Conservation (phyloP, 2,113 vertebrate genomes). For the Caloenas nicobarica region DNA sequence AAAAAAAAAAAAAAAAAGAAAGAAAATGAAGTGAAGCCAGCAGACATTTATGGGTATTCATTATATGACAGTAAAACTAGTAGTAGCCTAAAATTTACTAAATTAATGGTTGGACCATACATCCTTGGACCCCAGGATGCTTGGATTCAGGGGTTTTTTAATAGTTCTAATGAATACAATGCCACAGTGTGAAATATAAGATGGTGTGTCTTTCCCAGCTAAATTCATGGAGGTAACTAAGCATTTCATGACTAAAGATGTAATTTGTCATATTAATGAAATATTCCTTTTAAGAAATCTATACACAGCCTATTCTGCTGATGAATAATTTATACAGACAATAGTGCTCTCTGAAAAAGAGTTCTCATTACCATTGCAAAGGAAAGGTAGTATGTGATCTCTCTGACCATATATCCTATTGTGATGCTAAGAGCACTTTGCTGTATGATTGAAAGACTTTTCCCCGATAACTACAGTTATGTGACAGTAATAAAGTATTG, state of each 20-base stretch:
- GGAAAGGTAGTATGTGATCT: not conserved
- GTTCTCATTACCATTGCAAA: not conserved
- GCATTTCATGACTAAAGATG: not conserved
- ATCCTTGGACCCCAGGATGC: not conserved
- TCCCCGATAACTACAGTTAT: not conserved
- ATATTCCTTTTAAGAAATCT: slow-evolving; percentile 40
- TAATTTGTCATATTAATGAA: slow-evolving; percentile 56
- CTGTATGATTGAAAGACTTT: not conserved
- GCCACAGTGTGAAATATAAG: not conserved
- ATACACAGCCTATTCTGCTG: not conserved
- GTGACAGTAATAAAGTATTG: not conserved
- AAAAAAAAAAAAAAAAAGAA: not conserved
- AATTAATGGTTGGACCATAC: not conserved
- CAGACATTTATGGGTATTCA: not conserved
- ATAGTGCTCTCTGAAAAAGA: not conserved
- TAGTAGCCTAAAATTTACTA: not conserved
- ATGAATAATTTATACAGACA: not conserved
- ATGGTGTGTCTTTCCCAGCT: not conserved
- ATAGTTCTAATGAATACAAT: not conserved
- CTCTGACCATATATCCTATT: slow-evolving; percentile 11
- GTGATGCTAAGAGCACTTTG: not conserved
- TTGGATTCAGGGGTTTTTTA: not conserved
- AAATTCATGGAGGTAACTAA: not conserved
- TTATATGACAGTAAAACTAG: not conserved
- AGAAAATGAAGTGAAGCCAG: not conserved